A percentile compares a stretch with the other conserved stretches of the same genome.
phyloP scores from a whole-genome alignment of 1,140 invertebrate species.

The Heliconius hermathena region DNA sequence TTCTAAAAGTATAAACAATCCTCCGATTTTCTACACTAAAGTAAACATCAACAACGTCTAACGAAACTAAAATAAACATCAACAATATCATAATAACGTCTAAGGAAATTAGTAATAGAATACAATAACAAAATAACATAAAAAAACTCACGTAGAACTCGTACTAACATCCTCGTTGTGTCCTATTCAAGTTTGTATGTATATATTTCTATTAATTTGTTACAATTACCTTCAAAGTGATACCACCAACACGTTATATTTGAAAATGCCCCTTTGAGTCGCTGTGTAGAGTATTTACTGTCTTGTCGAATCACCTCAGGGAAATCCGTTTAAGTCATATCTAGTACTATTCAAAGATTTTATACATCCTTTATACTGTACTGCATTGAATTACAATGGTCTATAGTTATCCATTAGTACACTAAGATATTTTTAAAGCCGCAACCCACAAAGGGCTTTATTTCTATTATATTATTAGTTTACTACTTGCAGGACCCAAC shows the following conservation, averaged over 20 bases:
- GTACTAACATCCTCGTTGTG: neutral
- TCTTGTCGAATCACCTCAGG: conserved; percentile 19
- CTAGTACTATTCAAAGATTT: neutral
- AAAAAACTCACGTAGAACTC: neutral
- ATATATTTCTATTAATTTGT: neutral
- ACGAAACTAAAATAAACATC: neutral
- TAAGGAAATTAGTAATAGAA: neutral
- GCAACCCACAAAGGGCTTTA: neutral
- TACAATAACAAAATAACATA: neutral
- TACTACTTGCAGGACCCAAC: too few species aligned
- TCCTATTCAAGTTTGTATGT: neutral
- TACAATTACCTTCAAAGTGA: neutral
- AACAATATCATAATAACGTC: neutral
- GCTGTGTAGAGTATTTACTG: conserved; percentile 28
- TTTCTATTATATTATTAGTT: neutral
- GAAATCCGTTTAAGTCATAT: conserved; percentile 35
- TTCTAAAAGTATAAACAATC: neutral
- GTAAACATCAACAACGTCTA: neutral
- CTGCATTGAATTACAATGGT: conserved; percentile 1
- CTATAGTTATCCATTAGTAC: neutral
- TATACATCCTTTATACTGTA: neutral
- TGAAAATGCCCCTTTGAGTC: conserved; percentile 17
- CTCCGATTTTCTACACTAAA: neutral
- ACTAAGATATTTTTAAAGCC: neutral
- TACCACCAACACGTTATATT: conserved; percentile 2